These are phyloP conservation scores for Phrynocephalus versicolor DNA, from an alignment of 2,113 vertebrate genomes.

Conservation along the genomic window DNA sequence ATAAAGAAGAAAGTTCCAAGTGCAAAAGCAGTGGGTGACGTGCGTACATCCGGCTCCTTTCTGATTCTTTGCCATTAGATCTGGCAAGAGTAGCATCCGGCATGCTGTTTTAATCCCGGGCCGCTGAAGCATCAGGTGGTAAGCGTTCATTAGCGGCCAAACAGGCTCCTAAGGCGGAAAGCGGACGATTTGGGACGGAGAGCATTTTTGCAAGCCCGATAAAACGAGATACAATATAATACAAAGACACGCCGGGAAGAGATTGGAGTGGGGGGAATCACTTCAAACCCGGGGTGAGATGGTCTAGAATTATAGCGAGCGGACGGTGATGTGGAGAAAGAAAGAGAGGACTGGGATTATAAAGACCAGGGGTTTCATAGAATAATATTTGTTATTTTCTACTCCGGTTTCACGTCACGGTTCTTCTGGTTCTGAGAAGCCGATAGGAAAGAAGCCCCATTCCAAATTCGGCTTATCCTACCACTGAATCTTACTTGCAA, in stretches of 20 bases:
- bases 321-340: too few species aligned
- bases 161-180: slow-evolving; percentile 30
- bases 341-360: neutral
- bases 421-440: too few species aligned
- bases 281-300: neutral
- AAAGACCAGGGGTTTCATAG: neutral
- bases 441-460: neutral
- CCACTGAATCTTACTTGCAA: neutral
- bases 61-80: neutral
- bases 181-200: neutral
- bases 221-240: neutral
- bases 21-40: accelerated
- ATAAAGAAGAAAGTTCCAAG: neutral
- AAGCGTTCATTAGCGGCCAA: slow-evolving; percentile 37
- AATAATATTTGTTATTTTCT: neutral
- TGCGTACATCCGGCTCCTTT: too few species aligned
- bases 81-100: neutral
- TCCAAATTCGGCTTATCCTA: neutral
- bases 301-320: neutral
- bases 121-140: slow-evolving; percentile 1
- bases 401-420: neutral
- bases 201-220: slow-evolving; percentile 3
- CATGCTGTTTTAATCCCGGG: neutral
- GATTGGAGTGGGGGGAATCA: too few species aligned
- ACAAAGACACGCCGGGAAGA: neutral